Base-by-base conservation (phyloP, 2,888 invertebrate species). In the Atrina japonica region DNA sequence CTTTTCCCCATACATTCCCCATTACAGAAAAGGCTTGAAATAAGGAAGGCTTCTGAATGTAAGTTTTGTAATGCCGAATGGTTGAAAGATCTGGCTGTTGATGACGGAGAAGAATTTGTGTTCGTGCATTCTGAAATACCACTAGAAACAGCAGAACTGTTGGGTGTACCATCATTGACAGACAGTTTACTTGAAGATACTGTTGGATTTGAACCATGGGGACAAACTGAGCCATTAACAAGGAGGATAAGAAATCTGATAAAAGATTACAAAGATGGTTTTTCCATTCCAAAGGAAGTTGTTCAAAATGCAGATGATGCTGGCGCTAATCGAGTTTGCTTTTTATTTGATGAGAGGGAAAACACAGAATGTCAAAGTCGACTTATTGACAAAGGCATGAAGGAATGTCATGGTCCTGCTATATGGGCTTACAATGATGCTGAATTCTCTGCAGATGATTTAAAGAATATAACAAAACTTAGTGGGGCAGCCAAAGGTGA, bases 271-370 rank as follows among this genome's bases (percentile, higher is more conserved):
- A 80, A 77, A 23, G 88, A 88, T 75, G 88, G 88, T 6, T 77
- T 87, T 35, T 75, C 86, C 7, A 75, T 88, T 16, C 80, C 83
- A 23, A 88, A 87, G 63, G 88, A 88, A 74, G 59, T 87, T 14
- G 76, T 88, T 21, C 88, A 88, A 70, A 87, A 88, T 77, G 86
- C 87, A 14, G 88, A 88, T 73, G 87, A 87, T 76, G 88, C 87
- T 6, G 84, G 82, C 6, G 87, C 87, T 2, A 77, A 63, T 1
- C 75, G 75, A 49, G 75, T 83, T 1, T 74, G 67, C 23, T 76
- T 86, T 52, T 67, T 88, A 52, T 86, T 85, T 69, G 89, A 89
- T 70, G 85, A 86, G 66, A 73, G 89, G 49, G 67, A 80, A 53
- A 86, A 88, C 56, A 27, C 56, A 1, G 77, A 85, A 53, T 73